These are phyloP conservation scores for Encarsia formosa DNA, from an alignment of 2,888 invertebrate species.

Conservation along the genomic window DNA sequence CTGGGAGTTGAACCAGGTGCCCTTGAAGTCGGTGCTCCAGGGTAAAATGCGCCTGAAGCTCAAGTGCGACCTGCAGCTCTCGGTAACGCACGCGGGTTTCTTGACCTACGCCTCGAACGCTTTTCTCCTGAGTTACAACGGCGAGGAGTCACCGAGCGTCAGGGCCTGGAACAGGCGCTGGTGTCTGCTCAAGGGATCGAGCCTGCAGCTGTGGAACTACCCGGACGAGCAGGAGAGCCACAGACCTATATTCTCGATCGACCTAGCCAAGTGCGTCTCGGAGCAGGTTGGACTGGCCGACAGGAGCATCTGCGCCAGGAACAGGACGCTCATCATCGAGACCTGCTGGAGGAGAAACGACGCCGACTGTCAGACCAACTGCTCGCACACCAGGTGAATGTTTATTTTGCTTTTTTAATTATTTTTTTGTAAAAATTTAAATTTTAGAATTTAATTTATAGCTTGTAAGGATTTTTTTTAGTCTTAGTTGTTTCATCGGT, in stretches of 20 bases:
- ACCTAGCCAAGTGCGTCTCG: constrained; percentile 48
- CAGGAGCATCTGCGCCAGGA: constrained; percentile 53
- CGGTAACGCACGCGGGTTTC: constrained; percentile 50
- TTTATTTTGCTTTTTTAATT: too few relatives aligned
- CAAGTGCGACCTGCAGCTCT: constrained; percentile 38
- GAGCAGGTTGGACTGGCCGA: constrained; percentile 44
- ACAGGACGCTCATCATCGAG: constrained; percentile 50
- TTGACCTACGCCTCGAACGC: too few relatives aligned
- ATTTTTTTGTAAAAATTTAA: too few relatives aligned
- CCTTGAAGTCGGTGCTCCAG: constrained; percentile 34
- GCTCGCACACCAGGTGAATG: constrained; percentile 33
- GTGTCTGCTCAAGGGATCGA: constrained; percentile 53
- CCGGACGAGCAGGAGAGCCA: constrained; percentile 49
- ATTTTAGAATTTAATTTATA: too few relatives aligned
- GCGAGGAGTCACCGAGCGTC: constrained; percentile 45
- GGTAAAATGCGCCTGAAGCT: constrained; percentile 41
- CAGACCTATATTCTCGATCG: constrained; percentile 45
- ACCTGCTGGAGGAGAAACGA: constrained; percentile 32
- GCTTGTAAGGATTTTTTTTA: too few relatives aligned
- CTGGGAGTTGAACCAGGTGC: constrained; percentile 38
- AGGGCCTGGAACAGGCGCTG: constrained; percentile 57
- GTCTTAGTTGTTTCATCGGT: too few relatives aligned
- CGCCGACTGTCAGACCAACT: constrained; percentile 23
- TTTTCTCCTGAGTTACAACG: too few relatives aligned
- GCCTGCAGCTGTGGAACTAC: constrained; percentile 54